Base-by-base conservation (phyloP, 2,113 vertebrate species). In the Cyprinodon brontotheroides region DNA sequence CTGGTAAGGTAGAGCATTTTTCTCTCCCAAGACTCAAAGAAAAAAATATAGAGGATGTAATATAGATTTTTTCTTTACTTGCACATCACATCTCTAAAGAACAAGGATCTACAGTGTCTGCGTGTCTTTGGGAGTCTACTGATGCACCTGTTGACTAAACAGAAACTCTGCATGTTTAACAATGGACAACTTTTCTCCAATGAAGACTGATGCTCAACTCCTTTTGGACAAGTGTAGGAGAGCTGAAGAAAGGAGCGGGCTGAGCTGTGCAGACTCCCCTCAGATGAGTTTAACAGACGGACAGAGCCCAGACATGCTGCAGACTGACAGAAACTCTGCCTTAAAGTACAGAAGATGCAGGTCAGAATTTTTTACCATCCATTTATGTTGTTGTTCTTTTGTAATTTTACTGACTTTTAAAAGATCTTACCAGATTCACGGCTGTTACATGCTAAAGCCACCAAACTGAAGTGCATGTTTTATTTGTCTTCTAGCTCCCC, bases 181-280 rank as follows among this genome's bases (percentile, higher is more conserved):
- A 47, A 96, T 96, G 96, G 94, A 96, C 93, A 91, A 94, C 81
- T 93, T 94, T 59, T 94, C 95, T 74, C 95, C 93, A 86, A 95
- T 95, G 92, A 95, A 95, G 88, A 93, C 96, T 29, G 92, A 94
- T 48, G 77, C 89, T 83, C 91, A 92, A 22, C 94, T 95, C 82
- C 91, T n/a, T n/a, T 29, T 29, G 90, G 95, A 96, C 61, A 94
- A 96, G 57, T 67, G 79, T 68, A 29, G 91, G 67, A 89, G 90
- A 73, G 87, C 88, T 15, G 87, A 93, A 68, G 92, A 95, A 68
- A 85, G 90, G 77, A 90, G 91, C 83, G 87, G 94, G 93, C 67
- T 94, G n/a, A n/a, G 91, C n/a, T n/a, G n/a, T 61, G 88, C 86
- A 62, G 93, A 93, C 39, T 62, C n/a, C 29, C 29, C 29, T 70